Percentiles rank a stretch among this genome's conserved stretches.
Conservation (phyloP, 2,113 vertebrate genomes). For the Tragelaphus strepsiceros region DNA sequence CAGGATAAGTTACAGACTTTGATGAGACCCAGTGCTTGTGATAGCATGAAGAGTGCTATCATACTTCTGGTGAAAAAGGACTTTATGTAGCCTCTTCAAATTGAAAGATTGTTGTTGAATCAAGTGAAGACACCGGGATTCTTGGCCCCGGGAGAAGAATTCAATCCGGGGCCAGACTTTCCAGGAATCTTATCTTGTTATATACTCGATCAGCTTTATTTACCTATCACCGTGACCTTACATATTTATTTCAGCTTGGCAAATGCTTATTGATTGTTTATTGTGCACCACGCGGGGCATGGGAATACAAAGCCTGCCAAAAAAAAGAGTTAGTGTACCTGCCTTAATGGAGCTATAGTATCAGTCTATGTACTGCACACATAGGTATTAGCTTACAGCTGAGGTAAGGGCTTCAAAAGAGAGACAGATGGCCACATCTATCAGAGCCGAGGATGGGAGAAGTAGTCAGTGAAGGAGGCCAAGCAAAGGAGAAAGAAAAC, state of each 20-base stretch:
- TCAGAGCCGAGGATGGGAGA: background rate
- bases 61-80: too few species aligned
- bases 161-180: too few species aligned
- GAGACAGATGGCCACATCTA: background rate
- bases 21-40: too few species aligned
- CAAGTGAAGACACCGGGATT: too few species aligned
- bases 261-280: background rate
- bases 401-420: background rate
- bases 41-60: too few species aligned
- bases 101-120: too few species aligned
- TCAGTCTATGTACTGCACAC: background rate
- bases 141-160: too few species aligned
- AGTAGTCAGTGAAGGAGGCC: background rate
- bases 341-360: background rate
- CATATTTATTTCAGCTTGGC: background rate
- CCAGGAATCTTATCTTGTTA: background rate
- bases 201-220: background rate
- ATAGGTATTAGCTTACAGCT: background rate
- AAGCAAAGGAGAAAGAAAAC: background rate
- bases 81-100: too few species aligned
- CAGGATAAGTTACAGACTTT: too few species aligned
- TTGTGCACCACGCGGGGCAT: background rate
- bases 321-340: background rate
- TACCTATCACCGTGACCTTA: background rate
- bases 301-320: background rate